Percentiles rank a stretch among this genome's conserved stretches.
phyloP scores from a whole-genome alignment of 2,797 vertebrate genomes.

The Arnoldichthys spilopterus region DNA sequence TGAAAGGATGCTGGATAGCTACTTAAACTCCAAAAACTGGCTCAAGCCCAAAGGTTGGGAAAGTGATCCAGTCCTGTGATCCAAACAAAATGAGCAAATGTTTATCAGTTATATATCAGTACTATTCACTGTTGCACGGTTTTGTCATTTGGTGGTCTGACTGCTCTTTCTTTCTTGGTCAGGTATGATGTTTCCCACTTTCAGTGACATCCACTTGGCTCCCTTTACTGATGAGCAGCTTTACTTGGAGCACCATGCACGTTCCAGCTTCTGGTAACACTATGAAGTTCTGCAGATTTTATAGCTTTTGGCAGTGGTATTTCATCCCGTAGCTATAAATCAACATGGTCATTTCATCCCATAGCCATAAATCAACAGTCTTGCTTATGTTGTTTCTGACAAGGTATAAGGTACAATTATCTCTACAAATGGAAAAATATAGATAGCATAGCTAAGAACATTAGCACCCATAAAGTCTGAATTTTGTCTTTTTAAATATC shows the following conservation, averaged over 20 bases:
- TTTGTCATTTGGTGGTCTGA: background rate
- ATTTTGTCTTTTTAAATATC: no score
- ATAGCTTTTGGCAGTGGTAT: no score
- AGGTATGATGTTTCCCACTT: conserved; percentile 84
- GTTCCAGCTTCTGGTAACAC: conserved; percentile 81
- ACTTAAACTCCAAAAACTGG: conserved; percentile 82
- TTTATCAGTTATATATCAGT: background rate
- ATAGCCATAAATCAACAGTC: no score
- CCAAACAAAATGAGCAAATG: no score
- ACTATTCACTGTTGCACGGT: background rate
- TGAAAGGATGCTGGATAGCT: conserved; percentile 79
- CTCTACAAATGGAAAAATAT: no score
- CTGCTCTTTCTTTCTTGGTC: conserved; percentile 48
- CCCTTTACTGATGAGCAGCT: conserved; percentile 86
- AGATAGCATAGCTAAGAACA: no score
- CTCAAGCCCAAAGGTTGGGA: conserved; percentile 79
- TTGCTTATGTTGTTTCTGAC: no score
- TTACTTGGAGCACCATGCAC: conserved; percentile 80
- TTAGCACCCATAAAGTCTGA: no score
- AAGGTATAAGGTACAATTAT: no score
- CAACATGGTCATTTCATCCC: no score
- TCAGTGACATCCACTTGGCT: conserved; percentile 80
- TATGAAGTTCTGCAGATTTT: background rate
- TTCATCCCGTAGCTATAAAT: no score
- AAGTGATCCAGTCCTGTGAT: background rate